phyloP scores from a whole-genome alignment of 2,888 invertebrate genomes.

The Operophtera brumata region DNA sequence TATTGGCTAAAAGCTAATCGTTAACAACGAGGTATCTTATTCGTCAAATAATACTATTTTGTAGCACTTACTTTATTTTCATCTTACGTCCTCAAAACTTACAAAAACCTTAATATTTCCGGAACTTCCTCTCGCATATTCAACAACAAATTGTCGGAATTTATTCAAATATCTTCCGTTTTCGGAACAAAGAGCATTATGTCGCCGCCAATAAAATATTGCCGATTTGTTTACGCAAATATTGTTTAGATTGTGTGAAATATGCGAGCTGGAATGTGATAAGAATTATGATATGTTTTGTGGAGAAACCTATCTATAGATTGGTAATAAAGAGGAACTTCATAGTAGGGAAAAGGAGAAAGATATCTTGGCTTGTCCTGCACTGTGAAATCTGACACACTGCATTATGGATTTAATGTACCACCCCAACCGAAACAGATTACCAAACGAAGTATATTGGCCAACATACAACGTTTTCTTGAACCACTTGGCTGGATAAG shows the following conservation, averaged over 20 bases:
- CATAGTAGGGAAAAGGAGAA: background rate
- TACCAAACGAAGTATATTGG: too few species aligned
- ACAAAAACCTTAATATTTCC: conserved; percentile 20
- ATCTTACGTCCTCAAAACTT: conserved; percentile 8
- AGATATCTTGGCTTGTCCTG: too few species aligned
- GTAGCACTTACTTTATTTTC: background rate
- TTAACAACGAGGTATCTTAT: too few species aligned
- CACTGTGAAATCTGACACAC: too few species aligned
- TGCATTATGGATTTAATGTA: too few species aligned
- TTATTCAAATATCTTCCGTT: conserved; percentile 34
- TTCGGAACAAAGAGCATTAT: conserved; percentile 27
- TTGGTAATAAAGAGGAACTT: background rate
- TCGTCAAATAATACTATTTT: background rate
- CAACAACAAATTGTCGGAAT: conserved; percentile 34
- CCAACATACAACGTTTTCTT: too few species aligned
- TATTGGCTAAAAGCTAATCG: too few species aligned
- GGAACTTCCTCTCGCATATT: conserved; percentile 33
- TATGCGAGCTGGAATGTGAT: conserved; percentile 30
- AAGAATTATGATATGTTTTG: conserved; percentile 17
- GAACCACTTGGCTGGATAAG: too few species aligned
- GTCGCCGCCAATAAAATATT: conserved; percentile 36
- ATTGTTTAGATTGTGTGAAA: conserved; percentile 37
- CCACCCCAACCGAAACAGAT: too few species aligned
- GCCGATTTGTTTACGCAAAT: conserved; percentile 38
- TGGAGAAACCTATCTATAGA: conserved; percentile 6